These are phyloP conservation scores for Marisa cornuarietis DNA, from an alignment of 1,140 invertebrate genomes.

Conservation along the genomic window DNA sequence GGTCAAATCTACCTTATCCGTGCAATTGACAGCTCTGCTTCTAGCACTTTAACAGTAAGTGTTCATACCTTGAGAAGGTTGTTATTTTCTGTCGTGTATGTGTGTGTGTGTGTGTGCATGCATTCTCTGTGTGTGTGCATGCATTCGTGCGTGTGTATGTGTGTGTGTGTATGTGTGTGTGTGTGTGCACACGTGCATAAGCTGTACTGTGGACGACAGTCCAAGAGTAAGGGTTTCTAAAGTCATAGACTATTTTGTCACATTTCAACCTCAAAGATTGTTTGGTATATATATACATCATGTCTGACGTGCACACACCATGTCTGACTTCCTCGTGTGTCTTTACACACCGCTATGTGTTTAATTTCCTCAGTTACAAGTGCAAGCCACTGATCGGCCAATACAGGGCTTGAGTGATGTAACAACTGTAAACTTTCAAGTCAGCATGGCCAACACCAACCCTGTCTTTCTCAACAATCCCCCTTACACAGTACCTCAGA, in stretches of 20 bases:
- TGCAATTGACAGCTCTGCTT: no score
- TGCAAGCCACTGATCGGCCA: constrained; percentile 11
- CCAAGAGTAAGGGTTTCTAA: no score
- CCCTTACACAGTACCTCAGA: background rate
- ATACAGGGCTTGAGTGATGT: background rate
- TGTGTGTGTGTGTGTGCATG: no score
- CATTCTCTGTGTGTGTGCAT: no score
- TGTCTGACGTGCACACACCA: background rate
- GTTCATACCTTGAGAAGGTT: no score
- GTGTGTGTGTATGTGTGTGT: no score
- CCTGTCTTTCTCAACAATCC: constrained; percentile 14
- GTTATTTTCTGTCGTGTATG: background rate
- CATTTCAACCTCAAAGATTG: background rate
- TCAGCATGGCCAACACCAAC: background rate
- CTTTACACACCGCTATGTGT: background rate
- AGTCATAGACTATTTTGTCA: no score
- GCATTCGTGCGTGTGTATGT: no score
- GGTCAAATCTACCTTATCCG: constrained; percentile 8
- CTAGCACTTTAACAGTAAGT: no score
- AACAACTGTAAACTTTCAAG: background rate
- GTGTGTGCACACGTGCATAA: background rate
- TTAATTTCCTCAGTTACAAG: background rate
- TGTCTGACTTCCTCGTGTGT: no score
- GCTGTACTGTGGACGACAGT: background rate
- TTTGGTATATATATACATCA: background rate